Percentiles rank a stretch among this genome's conserved stretches.
phyloP scores from a whole-genome alignment of 1,140 invertebrate genomes.

The Apis florea region DNA sequence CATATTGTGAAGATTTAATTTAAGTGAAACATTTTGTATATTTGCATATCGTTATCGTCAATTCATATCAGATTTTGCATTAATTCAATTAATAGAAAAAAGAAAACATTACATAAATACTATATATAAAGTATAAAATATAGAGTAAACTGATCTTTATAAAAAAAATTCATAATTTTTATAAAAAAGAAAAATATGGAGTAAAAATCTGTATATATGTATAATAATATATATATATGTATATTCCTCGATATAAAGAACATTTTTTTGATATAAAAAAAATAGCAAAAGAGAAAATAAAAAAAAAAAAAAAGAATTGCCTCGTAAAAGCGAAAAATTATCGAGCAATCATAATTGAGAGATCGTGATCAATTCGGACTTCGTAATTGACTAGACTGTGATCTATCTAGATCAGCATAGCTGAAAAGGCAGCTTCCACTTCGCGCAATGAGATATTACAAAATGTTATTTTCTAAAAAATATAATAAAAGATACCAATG shows the following conservation, averaged over 20 bases:
- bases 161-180: neutral
- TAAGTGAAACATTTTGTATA: neutral
- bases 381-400: conserved; percentile 61
- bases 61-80: no score
- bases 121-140: neutral
- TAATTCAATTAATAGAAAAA: neutral
- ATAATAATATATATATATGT: neutral
- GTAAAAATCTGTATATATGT: conserved; percentile 1
- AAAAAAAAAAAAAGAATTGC: neutral
- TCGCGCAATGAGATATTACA: conserved; percentile 15
- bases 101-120: neutral
- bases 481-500: neutral
- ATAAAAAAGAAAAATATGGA: neutral
- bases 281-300: no score
- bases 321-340: conserved; percentile 10
- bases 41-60: neutral
- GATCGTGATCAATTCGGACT: conserved; percentile 43
- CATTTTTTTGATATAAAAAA: neutral
- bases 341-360: conserved; percentile 15
- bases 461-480: neutral
- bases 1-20: neutral
- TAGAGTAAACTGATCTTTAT: conserved; percentile 20
- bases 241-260: neutral
- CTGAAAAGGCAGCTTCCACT: conserved; percentile 29
- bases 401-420: conserved; percentile 36